Percentiles rank a stretch among this genome's conserved stretches.
phyloP scores from a whole-genome alignment of 2,797 vertebrate species.

The Lates japonicus region DNA sequence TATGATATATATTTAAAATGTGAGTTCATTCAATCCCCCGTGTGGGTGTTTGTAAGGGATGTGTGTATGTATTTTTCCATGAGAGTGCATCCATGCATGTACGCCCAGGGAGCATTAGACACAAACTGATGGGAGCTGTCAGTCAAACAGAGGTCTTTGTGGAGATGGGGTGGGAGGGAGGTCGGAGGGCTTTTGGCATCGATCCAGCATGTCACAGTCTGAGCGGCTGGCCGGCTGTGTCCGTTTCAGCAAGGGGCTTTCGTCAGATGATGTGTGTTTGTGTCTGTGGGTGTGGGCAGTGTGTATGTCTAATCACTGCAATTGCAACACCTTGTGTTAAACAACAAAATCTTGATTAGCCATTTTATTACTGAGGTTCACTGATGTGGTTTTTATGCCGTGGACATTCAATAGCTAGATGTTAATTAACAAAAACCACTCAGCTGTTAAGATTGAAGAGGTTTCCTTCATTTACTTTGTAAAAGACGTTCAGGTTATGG shows the following conservation, averaged over 20 bases:
- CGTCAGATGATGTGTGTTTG: conserved; percentile 15
- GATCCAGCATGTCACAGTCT: conserved; percentile 54
- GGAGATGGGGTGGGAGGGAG: conserved; percentile 42
- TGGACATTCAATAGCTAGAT: not conserved
- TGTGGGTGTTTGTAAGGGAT: not conserved
- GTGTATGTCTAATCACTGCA: conserved; percentile 20
- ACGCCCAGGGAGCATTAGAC: conserved; percentile 34
- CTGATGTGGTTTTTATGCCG: conserved; percentile 20
- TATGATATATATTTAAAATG: not conserved
- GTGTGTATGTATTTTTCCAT: not conserved
- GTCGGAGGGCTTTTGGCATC: conserved; percentile 47
- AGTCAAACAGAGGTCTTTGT: conserved; percentile 57
- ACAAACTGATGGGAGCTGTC: conserved; percentile 65
- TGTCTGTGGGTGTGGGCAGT: conserved; percentile 12
- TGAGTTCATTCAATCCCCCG: not conserved
- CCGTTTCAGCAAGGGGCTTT: conserved; percentile 35
- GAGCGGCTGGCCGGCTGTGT: conserved; percentile 31
- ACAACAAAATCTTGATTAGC: conserved; percentile 28
- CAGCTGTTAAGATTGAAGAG: not conserved
- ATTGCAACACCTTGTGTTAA: conserved; percentile 17
- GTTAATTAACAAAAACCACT: conserved; percentile 5
- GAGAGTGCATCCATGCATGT: not conserved
- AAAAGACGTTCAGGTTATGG: conserved; percentile 13
- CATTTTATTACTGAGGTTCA: conserved; percentile 22
- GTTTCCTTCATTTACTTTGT: conserved; percentile 27